These are phyloP conservation scores for Hypocryptadius cinnamomeus DNA, from an alignment of 2,113 vertebrate genomes.

Conservation along the genomic window DNA sequence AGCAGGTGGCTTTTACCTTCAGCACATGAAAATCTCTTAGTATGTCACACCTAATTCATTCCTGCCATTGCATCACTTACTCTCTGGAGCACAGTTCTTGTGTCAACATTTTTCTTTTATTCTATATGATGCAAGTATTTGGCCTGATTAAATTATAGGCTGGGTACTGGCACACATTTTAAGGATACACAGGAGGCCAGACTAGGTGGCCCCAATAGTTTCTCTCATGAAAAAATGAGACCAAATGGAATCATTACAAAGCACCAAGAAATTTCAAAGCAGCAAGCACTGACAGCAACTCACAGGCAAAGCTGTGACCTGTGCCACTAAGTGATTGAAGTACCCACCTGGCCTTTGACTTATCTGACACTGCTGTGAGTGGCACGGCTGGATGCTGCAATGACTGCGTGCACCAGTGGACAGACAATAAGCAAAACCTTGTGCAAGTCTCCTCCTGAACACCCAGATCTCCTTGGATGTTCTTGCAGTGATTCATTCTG, in stretches of 20 bases:
- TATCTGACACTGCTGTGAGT: neutral
- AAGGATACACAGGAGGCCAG: neutral
- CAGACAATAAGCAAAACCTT: neutral
- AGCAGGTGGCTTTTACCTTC: neutral
- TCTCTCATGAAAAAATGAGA: neutral
- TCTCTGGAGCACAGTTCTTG: neutral
- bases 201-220: neutral
- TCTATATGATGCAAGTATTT: neutral
- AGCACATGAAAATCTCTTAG: neutral
- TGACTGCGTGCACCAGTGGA: neutral
- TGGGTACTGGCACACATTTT: neutral
- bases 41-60: neutral
- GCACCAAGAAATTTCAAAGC: neutral
- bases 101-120: neutral
- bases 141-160: neutral
- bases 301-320: neutral
- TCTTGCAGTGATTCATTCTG: neutral
- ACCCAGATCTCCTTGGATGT: neutral
- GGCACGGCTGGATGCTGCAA: neutral
- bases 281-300: neutral
- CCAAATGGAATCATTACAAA: neutral
- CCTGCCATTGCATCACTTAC: neutral
- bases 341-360: neutral
- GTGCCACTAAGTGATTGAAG: neutral
- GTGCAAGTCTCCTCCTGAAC: neutral